Evolutionary conservation across 2,113 vertebrate genomes (phyloP), one percentile per base, ranked within the genome.

Genomic region (Maccullochella peelii): DNA sequence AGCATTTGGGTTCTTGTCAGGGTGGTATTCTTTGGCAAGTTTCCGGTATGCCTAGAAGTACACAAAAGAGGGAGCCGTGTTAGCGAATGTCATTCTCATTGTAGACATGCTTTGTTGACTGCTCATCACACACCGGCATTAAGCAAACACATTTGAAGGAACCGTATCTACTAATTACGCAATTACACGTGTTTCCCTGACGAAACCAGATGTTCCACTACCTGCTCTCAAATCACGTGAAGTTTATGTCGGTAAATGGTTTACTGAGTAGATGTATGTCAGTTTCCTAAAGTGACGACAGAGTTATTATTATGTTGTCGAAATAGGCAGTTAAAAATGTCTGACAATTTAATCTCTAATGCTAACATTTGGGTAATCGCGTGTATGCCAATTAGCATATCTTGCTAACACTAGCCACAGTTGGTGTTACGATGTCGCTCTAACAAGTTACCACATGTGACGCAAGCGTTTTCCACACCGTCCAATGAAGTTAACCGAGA

Each of bases 1-100:
- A 77, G 98, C 97, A 85, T 99, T 98, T 69, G 98, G 98, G 92
- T 99, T 99, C 94, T 99, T 99, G 95, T 99, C 98, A 84, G 98
- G 98, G 63, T 99, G 98, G 74, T 99, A 99, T 40, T 99, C 98
- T 93, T 99, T 99, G 73, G 98, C 98, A 93, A 99, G 91, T 86
- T 99, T 99, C 73, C 98, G 95, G 94, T 99, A 99, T 9, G 98
- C 97, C 98, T 99, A 74, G 8, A 92, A 57, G 36, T 0, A 59
- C 14, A 86, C 9, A 74, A 25, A 52, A 50, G 2, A 55, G 11
- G 1, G 1, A 47, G 2, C 8, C 1, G 8, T 10, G 4, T 58
- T 36, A 30, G 16, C 7, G 0, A 3, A 38, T 3, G 20, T 0
- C 0, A 21, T 2, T 1, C 12, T 52, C 6, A 58, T n/a, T 65